A percentile compares a stretch with the other conserved stretches of the same genome.
Evolutionary conservation across 2,888 invertebrate species (phyloP).

Genomic region (Nomada lathburiana): DNA sequence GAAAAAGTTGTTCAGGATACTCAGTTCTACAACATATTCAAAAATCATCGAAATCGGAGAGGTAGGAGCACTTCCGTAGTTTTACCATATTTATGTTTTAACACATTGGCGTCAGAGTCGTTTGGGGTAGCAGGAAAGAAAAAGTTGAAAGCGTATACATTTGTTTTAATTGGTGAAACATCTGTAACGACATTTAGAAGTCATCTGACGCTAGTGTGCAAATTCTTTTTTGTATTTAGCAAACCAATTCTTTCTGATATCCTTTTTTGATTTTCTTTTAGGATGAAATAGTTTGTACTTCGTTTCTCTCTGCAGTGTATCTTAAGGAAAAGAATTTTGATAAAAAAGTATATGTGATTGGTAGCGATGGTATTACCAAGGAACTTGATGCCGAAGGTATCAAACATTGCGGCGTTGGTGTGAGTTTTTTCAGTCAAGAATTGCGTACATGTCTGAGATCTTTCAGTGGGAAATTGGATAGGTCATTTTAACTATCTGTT

Average conservation of each 20-base stretch:
- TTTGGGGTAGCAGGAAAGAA: too few species aligned
- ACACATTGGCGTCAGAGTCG: not conserved
- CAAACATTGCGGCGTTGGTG: conserved; percentile 85
- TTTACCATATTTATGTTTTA: not conserved
- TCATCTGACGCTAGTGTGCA: too few species aligned
- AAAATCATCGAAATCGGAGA: too few species aligned
- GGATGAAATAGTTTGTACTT: conserved; percentile 87
- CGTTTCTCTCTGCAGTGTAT: conserved; percentile 86
- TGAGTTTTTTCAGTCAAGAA: conserved; percentile 71
- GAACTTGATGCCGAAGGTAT: conserved; percentile 87
- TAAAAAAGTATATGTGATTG: conserved; percentile 87
- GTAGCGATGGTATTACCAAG: conserved; percentile 85
- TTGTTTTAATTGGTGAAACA: too few species aligned
- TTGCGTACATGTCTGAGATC: conserved; percentile 10
- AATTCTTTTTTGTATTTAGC: not conserved
- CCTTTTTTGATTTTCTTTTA: conserved; percentile 67
- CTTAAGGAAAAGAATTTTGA: conserved; percentile 85
- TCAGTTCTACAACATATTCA: too few species aligned
- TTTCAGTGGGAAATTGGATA: not conserved
- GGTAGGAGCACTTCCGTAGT: too few species aligned
- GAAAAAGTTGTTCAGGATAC: too few species aligned
- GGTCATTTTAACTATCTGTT: conserved; percentile 47
- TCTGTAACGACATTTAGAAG: too few species aligned
- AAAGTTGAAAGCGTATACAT: too few species aligned
- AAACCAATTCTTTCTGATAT: conserved; percentile 4